Percentiles rank a stretch among this genome's conserved stretches.
Evolutionary conservation across 2,113 vertebrate genomes (phyloP).

Genomic region (Ophiodon elongatus): DNA sequence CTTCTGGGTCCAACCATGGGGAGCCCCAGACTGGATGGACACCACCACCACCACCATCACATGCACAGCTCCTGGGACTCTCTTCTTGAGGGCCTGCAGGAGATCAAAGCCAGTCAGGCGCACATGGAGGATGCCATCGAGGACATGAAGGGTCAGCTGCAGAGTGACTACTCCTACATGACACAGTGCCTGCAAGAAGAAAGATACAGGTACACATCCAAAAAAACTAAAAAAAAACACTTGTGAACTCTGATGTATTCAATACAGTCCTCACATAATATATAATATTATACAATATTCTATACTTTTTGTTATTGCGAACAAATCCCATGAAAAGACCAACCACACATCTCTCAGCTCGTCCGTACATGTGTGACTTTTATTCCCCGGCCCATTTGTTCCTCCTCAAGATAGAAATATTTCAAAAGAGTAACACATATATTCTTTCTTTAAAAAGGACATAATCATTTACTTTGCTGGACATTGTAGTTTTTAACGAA

Average conservation of each 20-base stretch:
- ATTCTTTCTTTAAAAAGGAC: not conserved
- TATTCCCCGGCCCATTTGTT: not conserved
- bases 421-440: not conserved
- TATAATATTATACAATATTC: too few relatives aligned
- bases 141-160: conserved; percentile 95
- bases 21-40: conserved; percentile 93
- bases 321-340: not conserved
- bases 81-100: conserved; percentile 93
- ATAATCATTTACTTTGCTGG: not conserved
- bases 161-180: conserved; percentile 97
- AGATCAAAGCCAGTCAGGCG: conserved; percentile 94
- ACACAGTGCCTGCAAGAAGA: conserved; percentile 98
- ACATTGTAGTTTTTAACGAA: not conserved
- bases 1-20: conserved; percentile 84
- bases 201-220: conserved; percentile 82
- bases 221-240: not conserved
- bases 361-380: too few relatives aligned
- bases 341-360: not conserved
- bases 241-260: not conserved
- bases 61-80: conserved; percentile 89
- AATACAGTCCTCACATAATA: not conserved
- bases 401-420: not conserved
- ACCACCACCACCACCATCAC: conserved; percentile 88
- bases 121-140: conserved; percentile 97
- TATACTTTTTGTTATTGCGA: not conserved